Conservation (phyloP, 2,797 vertebrate genomes). For the Microctenopoma steveboyesi region DNA sequence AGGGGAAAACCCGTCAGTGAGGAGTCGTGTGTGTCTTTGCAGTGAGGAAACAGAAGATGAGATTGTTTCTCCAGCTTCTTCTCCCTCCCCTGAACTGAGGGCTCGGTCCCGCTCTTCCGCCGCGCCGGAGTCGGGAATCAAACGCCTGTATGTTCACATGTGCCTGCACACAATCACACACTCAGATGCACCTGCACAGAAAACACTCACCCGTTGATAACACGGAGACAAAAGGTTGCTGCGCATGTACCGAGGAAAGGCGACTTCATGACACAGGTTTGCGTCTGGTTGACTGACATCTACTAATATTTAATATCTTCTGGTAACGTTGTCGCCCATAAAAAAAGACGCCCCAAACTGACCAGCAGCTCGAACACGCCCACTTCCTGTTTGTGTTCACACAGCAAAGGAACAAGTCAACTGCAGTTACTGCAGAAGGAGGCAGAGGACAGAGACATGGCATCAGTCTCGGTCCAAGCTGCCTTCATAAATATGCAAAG, state of each 20-base stretch:
- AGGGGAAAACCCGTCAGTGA: too few relatives aligned
- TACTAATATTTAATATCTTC: not conserved
- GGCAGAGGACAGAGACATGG: too few relatives aligned
- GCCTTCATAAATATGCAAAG: too few relatives aligned
- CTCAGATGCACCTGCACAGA: not conserved
- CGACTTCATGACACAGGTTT: not conserved
- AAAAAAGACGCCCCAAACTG: too few relatives aligned
- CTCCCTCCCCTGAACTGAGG: conserved; percentile 79
- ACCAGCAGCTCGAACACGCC: not conserved
- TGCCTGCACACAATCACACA: conserved; percentile 2
- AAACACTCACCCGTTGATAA: conserved; percentile 1
- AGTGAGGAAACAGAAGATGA: conserved; percentile 95
- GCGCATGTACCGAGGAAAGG: conserved; percentile 21
- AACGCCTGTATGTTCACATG: conserved; percentile 90
- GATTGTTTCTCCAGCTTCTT: conserved; percentile 78
- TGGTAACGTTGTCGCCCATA: too few relatives aligned
- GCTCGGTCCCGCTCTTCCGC: conserved; percentile 80
- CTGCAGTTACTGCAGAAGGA: too few relatives aligned
- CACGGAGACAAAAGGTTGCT: not conserved
- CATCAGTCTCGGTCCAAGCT: too few relatives aligned
- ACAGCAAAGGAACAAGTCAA: too few relatives aligned
- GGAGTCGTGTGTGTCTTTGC: conserved; percentile 11
- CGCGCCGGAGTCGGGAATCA: conserved; percentile 96
- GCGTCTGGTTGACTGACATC: not conserved
- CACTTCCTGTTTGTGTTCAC: conserved; percentile 27